Evolutionary conservation across 2,888 invertebrate genomes (phyloP), one percentile per base, ranked within the genome.

Genomic region (Brachypalpus laphriformis): DNA sequence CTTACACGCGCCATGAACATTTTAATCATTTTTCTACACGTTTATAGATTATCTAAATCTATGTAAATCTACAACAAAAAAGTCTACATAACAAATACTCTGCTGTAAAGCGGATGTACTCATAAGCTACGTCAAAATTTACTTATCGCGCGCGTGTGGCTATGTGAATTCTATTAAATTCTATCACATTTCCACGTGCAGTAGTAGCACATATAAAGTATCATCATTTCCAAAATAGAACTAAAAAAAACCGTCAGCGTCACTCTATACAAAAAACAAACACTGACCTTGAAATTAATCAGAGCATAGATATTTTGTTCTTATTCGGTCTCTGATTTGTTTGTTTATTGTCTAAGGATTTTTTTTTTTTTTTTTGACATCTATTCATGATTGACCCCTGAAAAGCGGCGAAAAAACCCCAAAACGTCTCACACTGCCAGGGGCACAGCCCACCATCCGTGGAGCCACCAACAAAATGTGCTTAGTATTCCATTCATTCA

Each of bases 401-500:
- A 20, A 54, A 16, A 25, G 14, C 34, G 49, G 18, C 47, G 4
- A 37, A 65, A 49, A 49, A 14, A 16, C n/a, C 9, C 34, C 34
- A 56, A 14, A 11, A 3, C 22, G 9, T 47, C 22, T 18, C 45
- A 28, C 2, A 37, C n/a, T 56, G 20, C 42, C 18, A 14, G 18
- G 59, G 68, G 59, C 31, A 49, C 59, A 6, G n/a, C 37, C 47
- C 42, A 37, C 14, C 16, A 47, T n/a, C n/a, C 40, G 8, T 47
- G 16, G 14, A 18, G 47, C 42, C n/a, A 47, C 42, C 57, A 51
- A 11, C 31, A 20, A 42, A 31, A 11, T 57, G 49, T 40, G 45
- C n/a, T 42, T 42, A 45, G 14, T 42, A 59, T 59, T 49, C 37
- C 31, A 22, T 56, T 45, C 78, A 80, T 80, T 78, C 71, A 78